These are phyloP conservation scores for Mohoua ochrocephala DNA, from an alignment of 2,113 vertebrate species.

Conservation along the genomic window DNA sequence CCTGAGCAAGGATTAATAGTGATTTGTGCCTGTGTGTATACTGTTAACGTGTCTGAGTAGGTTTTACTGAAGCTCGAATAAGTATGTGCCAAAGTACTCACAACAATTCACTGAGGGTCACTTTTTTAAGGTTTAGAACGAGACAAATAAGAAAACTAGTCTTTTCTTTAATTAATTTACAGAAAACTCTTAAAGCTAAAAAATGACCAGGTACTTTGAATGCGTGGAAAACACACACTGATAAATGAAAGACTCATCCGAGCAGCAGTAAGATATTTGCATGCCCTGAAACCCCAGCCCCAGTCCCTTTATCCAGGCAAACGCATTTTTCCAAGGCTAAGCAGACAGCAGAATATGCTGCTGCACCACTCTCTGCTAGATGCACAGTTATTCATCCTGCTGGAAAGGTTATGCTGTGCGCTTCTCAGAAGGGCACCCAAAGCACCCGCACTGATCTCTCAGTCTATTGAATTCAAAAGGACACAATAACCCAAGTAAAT, in stretches of 20 bases:
- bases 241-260: neutral
- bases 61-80: neutral
- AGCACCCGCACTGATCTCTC: neutral
- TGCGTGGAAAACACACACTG: neutral
- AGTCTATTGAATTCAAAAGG: neutral
- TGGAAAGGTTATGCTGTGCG: neutral
- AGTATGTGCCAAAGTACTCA: neutral
- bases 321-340: neutral
- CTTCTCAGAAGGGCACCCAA: neutral
- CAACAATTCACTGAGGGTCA: neutral
- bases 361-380: neutral
- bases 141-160: conserved; percentile 40
- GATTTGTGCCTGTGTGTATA: neutral
- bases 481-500: neutral
- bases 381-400: neutral
- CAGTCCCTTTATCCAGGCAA: neutral
- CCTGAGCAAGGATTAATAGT: neutral
- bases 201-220: neutral
- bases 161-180: conserved; percentile 46
- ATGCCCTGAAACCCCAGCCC: neutral
- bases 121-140: conserved; percentile 15
- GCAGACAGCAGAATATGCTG: neutral
- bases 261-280: neutral
- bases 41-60: neutral
- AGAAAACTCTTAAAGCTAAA: conserved; percentile 6